Conservation (phyloP, 2,113 vertebrate species). For the Chionodraco myersi region DNA sequence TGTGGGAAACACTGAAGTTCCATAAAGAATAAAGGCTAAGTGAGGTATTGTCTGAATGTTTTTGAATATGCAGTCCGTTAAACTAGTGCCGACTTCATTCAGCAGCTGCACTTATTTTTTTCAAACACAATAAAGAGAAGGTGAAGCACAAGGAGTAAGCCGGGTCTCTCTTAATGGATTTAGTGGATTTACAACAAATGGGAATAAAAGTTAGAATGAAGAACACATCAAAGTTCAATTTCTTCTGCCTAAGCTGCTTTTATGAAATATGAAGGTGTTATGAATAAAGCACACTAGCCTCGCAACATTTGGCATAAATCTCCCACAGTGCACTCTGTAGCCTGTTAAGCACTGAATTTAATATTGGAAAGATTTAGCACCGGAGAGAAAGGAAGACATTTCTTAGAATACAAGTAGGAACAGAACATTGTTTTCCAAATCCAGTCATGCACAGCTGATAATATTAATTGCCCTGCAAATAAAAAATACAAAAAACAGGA, state of each 20-base stretch:
- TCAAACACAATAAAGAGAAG: slow-evolving; percentile 25
- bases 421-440: slow-evolving; percentile 22
- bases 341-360: slow-evolving; percentile 57
- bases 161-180: slow-evolving; percentile 24
- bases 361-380: slow-evolving; percentile 40
- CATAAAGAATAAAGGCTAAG: slow-evolving; percentile 1
- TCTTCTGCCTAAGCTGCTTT: slow-evolving; percentile 50
- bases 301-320: slow-evolving; percentile 58
- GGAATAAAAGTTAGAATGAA: slow-evolving; percentile 45
- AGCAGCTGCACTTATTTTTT: slow-evolving; percentile 23
- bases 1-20: neutral
- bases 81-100: neutral
- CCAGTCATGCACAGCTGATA: slow-evolving; percentile 23
- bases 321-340: slow-evolving; percentile 31
- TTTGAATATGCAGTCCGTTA: neutral
- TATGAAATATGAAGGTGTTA: slow-evolving; percentile 62
- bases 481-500: neutral
- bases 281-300: slow-evolving; percentile 49
- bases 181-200: slow-evolving; percentile 44
- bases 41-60: slow-evolving; percentile 9
- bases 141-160: slow-evolving; percentile 35
- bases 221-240: slow-evolving; percentile 54
- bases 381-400: slow-evolving; percentile 32
- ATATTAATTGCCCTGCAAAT: slow-evolving; percentile 26
- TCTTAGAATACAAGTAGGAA: slow-evolving; percentile 25